Conservation (phyloP, 2,888 invertebrate species). For the Tineola bisselliella region DNA sequence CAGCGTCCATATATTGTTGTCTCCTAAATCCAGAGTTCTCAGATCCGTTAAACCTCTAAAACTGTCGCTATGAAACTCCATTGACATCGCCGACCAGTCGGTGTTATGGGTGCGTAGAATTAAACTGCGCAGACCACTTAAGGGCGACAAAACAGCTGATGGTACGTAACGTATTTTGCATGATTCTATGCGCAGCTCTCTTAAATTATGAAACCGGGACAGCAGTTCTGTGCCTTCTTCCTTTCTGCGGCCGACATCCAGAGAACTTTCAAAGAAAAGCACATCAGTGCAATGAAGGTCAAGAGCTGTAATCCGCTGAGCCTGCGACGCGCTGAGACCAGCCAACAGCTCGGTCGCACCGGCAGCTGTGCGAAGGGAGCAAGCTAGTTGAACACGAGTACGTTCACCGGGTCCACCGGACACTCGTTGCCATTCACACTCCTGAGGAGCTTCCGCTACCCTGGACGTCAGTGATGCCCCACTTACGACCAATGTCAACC, state of each 20-base stretch:
- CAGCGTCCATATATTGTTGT: slow-evolving; percentile 80
- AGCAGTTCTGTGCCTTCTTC: slow-evolving; percentile 68
- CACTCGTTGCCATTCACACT: slow-evolving; percentile 76
- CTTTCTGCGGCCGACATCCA: slow-evolving; percentile 67
- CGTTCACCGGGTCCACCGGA: slow-evolving; percentile 63
- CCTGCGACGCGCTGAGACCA: slow-evolving; percentile 71
- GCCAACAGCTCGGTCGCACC: slow-evolving; percentile 73
- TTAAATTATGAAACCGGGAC: slow-evolving; percentile 71
- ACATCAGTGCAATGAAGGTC: slow-evolving; percentile 78
- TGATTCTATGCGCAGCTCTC: slow-evolving; percentile 75
- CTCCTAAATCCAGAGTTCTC: slow-evolving; percentile 74
- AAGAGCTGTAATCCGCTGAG: slow-evolving; percentile 74
- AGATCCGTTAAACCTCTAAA: slow-evolving; percentile 75
- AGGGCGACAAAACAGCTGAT: slow-evolving; percentile 72
- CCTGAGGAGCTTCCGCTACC: slow-evolving; percentile 73
- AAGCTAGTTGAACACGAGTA: slow-evolving; percentile 70
- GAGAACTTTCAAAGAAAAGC: slow-evolving; percentile 76
- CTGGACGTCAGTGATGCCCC: slow-evolving; percentile 60
- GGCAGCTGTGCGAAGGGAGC: slow-evolving; percentile 73
- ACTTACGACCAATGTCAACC: slow-evolving; percentile 33
- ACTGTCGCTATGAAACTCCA: slow-evolving; percentile 78
- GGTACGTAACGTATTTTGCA: slow-evolving; percentile 82
- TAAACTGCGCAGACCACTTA: slow-evolving; percentile 73
- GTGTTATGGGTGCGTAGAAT: slow-evolving; percentile 79
- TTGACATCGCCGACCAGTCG: slow-evolving; percentile 82